phyloP scores from a whole-genome alignment of 2,797 vertebrate genomes.

The Rhinoraja longicauda region DNA sequence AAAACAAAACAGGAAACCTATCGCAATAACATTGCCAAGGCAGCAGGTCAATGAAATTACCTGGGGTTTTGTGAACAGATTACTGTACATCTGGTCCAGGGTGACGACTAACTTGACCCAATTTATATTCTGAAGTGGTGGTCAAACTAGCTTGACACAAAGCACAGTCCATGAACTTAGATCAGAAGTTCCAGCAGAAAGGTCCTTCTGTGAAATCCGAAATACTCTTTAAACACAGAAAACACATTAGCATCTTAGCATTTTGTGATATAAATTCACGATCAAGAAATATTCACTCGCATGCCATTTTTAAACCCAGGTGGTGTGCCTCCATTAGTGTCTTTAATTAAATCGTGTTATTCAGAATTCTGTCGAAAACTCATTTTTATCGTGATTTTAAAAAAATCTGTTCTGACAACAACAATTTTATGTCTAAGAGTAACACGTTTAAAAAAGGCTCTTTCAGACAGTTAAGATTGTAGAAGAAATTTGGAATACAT shows the following conservation, averaged over 20 bases:
- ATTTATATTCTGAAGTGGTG: slow-evolving; percentile 21
- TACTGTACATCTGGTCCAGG: slow-evolving; percentile 15
- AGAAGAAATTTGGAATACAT: neutral
- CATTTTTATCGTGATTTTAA: neutral
- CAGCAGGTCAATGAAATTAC: slow-evolving; percentile 34
- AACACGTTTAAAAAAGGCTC: neutral
- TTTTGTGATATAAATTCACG: neutral
- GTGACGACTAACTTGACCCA: slow-evolving; percentile 27
- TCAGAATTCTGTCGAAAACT: neutral
- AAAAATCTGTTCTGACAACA: neutral
- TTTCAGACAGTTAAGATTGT: neutral
- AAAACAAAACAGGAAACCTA: slow-evolving; percentile 23
- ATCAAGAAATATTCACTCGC: neutral
- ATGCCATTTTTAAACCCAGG: neutral
- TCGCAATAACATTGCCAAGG: slow-evolving; percentile 10
- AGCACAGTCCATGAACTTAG: neutral
- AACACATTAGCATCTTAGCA: neutral
- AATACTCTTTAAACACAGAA: slow-evolving; percentile 7
- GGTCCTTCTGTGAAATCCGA: neutral
- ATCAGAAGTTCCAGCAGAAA: neutral
- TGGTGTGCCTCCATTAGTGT: neutral
- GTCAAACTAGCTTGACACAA: neutral
- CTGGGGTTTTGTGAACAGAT: slow-evolving; percentile 21
- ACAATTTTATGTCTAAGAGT: neutral
- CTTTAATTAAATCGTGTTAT: slow-evolving; percentile 2